These are phyloP conservation scores for Campoplex nolae DNA, from an alignment of 2,888 invertebrate species.

Conservation along the genomic window DNA sequence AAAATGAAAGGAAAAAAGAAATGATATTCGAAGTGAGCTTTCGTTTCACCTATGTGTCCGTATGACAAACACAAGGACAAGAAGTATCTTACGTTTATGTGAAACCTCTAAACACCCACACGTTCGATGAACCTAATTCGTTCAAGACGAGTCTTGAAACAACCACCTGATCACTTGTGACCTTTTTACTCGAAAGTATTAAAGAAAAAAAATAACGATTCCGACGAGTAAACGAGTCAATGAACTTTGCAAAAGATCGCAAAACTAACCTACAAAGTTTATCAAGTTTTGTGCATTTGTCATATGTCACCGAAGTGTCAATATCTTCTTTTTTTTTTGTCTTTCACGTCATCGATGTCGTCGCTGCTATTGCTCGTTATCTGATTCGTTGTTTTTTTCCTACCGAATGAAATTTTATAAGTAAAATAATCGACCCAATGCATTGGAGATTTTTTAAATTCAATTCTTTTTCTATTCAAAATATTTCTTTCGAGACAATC, in stretches of 20 bases:
- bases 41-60: conserved; percentile 3
- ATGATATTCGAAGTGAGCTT: conserved; percentile 1
- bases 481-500: neutral
- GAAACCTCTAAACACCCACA: conserved; percentile 39
- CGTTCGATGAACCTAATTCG: conserved; percentile 24
- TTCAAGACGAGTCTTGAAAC: conserved; percentile 10
- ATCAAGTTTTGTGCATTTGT: conserved; percentile 9
- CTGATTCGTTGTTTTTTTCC: neutral
- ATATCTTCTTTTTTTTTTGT: neutral
- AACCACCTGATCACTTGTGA: conserved; percentile 40
- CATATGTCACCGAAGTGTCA: conserved; percentile 2
- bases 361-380: neutral
- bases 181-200: neutral
- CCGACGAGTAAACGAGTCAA: neutral
- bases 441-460: neutral
- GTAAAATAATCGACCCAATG: neutral
- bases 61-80: conserved; percentile 3
- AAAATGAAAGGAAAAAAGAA: neutral
- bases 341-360: neutral
- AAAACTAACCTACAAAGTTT: conserved; percentile 43
- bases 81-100: conserved; percentile 2
- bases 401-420: neutral
- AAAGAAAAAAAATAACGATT: neutral
- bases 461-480: neutral
- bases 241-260: neutral